Conservation (phyloP, 2,888 invertebrate species). For the Nasonovia ribisnigri region DNA sequence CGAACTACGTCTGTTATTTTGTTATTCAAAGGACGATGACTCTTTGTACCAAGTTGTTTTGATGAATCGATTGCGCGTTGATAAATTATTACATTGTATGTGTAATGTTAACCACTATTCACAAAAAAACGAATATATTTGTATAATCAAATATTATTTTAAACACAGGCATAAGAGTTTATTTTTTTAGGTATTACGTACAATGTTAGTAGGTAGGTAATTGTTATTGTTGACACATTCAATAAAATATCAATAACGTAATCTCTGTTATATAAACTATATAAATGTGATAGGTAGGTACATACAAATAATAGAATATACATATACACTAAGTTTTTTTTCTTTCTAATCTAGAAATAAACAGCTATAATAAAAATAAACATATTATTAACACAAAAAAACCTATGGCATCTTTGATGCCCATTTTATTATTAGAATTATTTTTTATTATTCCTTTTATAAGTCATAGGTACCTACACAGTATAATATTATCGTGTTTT, state of each 20-base stretch:
- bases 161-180: not conserved
- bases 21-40: not conserved
- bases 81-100: not conserved
- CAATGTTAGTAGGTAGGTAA: not conserved
- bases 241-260: not conserved
- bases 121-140: not conserved
- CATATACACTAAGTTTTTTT: not conserved
- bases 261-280: not conserved
- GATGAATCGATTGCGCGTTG: not conserved
- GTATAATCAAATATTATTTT: not conserved
- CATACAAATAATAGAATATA: not conserved
- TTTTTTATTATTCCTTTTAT: not conserved
- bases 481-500: not conserved
- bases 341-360: not conserved
- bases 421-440: not conserved
- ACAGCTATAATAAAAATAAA: not conserved
- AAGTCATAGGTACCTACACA: not conserved
- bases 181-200: not conserved
- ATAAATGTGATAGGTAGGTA: not conserved
- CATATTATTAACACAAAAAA: not conserved
- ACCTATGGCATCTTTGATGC: not conserved
- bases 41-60: slow-evolving; percentile 13
- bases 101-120: not conserved
- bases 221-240: not conserved
- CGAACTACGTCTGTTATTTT: not conserved